Base-by-base conservation (phyloP, 2,797 vertebrate genomes). In the Forpus xanthops region DNA sequence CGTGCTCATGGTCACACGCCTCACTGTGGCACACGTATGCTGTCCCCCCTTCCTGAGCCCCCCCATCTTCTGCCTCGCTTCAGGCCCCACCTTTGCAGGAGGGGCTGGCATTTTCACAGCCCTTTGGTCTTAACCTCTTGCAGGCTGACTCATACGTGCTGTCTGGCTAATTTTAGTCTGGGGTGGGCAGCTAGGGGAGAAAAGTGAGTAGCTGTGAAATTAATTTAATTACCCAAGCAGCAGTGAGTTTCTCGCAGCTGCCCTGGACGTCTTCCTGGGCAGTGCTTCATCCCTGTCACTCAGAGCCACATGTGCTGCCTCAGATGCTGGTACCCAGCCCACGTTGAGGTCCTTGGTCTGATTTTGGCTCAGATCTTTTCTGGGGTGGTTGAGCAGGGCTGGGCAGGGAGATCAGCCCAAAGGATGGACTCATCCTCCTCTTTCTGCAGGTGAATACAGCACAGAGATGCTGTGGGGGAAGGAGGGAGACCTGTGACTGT, bases 151-250 rank as follows among this genome's bases (percentile, higher is more conserved):
- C 95, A 90, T 93, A 30, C 56, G 80, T 92, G 56, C 90, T 89
- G 86, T 86, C 77, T 92, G 88, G 78, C 93, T 96, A 96, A 96
- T 96, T 97, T 97, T 97, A 97, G 94, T 64, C 79, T 82, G 65
- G 89, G 64, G 67, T 88, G 89, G 85, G 89, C 84, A 96, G 58
- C 35, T 30, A 67, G 75, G 61, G 47, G 49, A 55, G 93, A 92
- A 80, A 94, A 91, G 65, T 91, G 90, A 94, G 92, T 95, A 95
- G 93, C 86, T 94, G 91, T 87, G 73, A 93, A 96, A 94, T 93
- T 93, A 96, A 93, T 96, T 94, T 88, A 96, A 96, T 97, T 96
- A 93, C 90, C 90, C 93, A 95, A 91, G 90, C 17, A 6, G 87
- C 8, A 0, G 47, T 87, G 91, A 85, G 90, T 93, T 92, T 84